Evolutionary conservation across 1,140 invertebrate genomes (phyloP).

Genomic region (Ridgeia piscesae): DNA sequence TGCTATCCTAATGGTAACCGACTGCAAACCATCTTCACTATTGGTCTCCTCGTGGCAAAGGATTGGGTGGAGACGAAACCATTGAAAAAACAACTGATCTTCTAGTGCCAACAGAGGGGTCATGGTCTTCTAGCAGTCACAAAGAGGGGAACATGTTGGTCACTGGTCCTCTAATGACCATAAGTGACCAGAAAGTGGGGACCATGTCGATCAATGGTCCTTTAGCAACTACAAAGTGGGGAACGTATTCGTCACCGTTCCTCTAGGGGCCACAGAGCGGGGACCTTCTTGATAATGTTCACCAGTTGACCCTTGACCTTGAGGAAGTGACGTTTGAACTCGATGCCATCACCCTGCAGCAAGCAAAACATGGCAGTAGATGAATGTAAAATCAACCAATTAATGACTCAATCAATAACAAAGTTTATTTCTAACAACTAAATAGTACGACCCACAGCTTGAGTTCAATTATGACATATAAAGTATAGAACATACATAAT

Average conservation of each 20-base stretch:
- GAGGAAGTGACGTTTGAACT: slow-evolving; percentile 90
- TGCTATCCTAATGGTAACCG: no score
- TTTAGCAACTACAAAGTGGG: neutral
- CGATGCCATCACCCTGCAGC: slow-evolving; percentile 83
- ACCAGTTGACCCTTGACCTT: slow-evolving; percentile 70
- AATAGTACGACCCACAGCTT: no score
- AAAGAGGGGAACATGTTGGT: neutral
- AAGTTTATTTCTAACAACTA: no score
- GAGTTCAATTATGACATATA: no score
- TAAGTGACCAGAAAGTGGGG: neutral
- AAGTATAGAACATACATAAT: no score
- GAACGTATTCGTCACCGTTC: neutral
- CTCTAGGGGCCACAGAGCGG: neutral
- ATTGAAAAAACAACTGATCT: neutral
- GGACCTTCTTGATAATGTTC: slow-evolving; percentile 61
- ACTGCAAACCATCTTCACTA: neutral
- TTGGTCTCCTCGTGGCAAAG: neutral
- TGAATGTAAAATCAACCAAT: neutral
- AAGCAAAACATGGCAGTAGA: neutral
- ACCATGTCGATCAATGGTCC: neutral
- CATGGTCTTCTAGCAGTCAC: neutral
- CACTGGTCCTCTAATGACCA: neutral
- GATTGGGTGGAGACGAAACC: neutral
- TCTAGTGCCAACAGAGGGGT: neutral
- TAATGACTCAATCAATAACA: no score